Evolutionary conservation across 2,888 invertebrate genomes (phyloP).

Genomic region (Oscheius myriophilus): DNA sequence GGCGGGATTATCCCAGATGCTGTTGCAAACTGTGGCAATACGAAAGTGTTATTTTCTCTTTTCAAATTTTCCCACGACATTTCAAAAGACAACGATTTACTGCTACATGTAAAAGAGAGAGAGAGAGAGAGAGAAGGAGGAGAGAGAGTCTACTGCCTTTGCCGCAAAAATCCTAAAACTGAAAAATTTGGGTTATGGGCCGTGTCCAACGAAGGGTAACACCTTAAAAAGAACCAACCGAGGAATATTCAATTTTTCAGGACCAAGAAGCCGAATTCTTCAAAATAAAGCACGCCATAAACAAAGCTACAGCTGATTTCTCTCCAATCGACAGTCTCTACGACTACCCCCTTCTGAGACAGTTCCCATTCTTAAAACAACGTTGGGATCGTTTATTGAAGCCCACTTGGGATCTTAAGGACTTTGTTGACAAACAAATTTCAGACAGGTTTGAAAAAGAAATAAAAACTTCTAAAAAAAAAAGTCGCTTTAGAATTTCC

Average conservation of each 20-base stretch:
- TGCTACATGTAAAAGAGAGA: too few relatives aligned
- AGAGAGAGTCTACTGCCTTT: too few relatives aligned
- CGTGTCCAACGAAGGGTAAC: too few relatives aligned
- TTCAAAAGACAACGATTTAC: too few relatives aligned
- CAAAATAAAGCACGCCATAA: conserved; percentile 34
- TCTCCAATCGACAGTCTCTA: conserved; percentile 32
- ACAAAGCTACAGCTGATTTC: conserved; percentile 25
- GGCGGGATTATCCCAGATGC: too few relatives aligned
- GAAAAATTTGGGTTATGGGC: too few relatives aligned
- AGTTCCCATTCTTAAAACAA: conserved; percentile 2
- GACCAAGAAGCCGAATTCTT: conserved; percentile 32
- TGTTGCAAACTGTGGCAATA: too few relatives aligned
- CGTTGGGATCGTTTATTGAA: background rate
- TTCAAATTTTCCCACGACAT: too few relatives aligned
- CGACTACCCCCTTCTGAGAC: background rate
- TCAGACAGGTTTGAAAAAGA: background rate
- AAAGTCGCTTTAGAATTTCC: background rate
- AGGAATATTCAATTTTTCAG: conserved; percentile 3
- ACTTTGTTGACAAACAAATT: conserved; percentile 17
- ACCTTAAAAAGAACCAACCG: too few relatives aligned
- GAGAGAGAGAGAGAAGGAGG: too few relatives aligned
- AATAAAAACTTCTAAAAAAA: background rate
- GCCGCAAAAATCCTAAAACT: too few relatives aligned
- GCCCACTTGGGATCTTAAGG: background rate
- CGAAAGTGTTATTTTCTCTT: too few relatives aligned